Conservation (phyloP, 2,888 invertebrate genomes). For the Drosophila subsilvestris region DNA sequence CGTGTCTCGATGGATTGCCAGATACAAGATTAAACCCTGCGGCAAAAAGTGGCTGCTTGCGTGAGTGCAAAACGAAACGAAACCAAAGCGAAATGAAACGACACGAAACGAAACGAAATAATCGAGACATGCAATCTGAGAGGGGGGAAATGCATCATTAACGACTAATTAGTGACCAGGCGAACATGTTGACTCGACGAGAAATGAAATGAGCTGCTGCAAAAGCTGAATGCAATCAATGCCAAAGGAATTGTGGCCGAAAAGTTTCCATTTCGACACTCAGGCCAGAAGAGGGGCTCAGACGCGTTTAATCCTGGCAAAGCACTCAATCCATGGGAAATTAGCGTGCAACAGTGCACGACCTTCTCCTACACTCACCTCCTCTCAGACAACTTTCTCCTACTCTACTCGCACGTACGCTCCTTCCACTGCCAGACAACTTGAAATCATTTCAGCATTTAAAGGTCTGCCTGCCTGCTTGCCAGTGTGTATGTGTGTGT, state of each 20-base stretch:
- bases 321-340: conserved; percentile 58
- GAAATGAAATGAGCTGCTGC: conserved; percentile 31
- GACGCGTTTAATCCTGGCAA: conserved; percentile 59
- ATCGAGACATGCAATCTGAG: conserved; percentile 65
- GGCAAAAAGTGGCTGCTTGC: conserved; percentile 25
- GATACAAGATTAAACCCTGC: conserved; percentile 30
- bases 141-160: conserved; percentile 63
- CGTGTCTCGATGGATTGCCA: conserved; percentile 57
- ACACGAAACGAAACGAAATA: conserved; percentile 32
- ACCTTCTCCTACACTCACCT: conserved; percentile 13
- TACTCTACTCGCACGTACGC: too few relatives aligned
- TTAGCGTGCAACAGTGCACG: conserved; percentile 68
- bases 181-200: conserved; percentile 39
- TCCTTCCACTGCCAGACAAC: conserved; percentile 1
- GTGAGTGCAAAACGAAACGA: conserved; percentile 33
- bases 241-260: conserved; percentile 26
- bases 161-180: conserved; percentile 65
- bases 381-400: conserved; percentile 4
- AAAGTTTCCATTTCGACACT: conserved; percentile 4
- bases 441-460: conserved; percentile 26
- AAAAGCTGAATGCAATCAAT: conserved; percentile 29
- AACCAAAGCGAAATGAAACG: conserved; percentile 13
- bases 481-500: conserved; percentile 62
- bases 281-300: conserved; percentile 1
- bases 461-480: conserved; percentile 54